Conservation (phyloP, 2,888 invertebrate genomes). For the Ashinkailepas kermadecensis region DNA sequence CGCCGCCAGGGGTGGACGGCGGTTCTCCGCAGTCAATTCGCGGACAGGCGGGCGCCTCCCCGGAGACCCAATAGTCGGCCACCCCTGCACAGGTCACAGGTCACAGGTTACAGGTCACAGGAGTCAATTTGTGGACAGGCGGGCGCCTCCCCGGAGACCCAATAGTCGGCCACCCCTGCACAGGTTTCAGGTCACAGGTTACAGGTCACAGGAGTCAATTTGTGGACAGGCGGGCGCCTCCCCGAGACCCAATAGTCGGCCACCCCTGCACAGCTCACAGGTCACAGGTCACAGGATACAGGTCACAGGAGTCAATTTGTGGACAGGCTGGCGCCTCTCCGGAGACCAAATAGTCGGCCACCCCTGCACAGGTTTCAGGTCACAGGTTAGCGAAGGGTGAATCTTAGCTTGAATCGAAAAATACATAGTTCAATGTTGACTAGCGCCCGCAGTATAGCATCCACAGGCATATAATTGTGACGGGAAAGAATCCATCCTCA, state of each 20-base stretch:
- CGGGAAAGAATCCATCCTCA: too few relatives aligned
- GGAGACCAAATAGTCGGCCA: constrained; percentile 85
- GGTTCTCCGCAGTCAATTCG: constrained; percentile 86
- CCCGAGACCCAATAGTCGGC: constrained; percentile 86
- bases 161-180: constrained; percentile 76
- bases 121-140: constrained; percentile 83
- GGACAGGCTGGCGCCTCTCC: constrained; percentile 79
- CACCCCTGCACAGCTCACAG: constrained; percentile 58
- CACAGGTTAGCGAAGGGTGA: too few relatives aligned
- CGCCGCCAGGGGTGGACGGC: constrained; percentile 83
- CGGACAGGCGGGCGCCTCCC: constrained; percentile 75
- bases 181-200: too few relatives aligned
- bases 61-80: constrained; percentile 86
- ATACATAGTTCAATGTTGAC: too few relatives aligned
- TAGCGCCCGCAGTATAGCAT: too few relatives aligned
- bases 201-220: constrained; percentile 57
- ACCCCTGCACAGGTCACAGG: constrained; percentile 51
- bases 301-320: constrained; percentile 74
- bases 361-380: too few relatives aligned
- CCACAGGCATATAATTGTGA: too few relatives aligned
- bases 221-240: constrained; percentile 76
- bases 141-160: constrained; percentile 78
- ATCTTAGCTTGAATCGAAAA: too few relatives aligned
- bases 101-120: constrained; percentile 24
- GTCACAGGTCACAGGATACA: too few relatives aligned